Base-by-base conservation (phyloP, 2,888 invertebrate species). In the Microplitis manilae region DNA sequence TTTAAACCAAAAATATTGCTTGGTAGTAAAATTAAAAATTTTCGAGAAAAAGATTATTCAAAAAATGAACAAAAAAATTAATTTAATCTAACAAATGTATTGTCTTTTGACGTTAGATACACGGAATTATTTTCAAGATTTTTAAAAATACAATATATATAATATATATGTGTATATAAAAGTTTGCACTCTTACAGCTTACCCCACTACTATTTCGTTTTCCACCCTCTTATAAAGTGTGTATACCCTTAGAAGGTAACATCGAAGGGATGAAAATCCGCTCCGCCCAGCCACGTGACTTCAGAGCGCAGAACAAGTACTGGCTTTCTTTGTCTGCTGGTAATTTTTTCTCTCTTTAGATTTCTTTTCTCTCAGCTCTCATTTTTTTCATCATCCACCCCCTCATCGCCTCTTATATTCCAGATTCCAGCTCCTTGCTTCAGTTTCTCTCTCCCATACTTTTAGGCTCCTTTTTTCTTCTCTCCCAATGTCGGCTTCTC, bases 261-360 rank as follows among this genome's bases (percentile, higher is more conserved):
- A 39, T 38, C 74, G 76, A 82, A 83, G 83, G 86, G 83, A 81
- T 83, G 84, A 83, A 50, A 82, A 82, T 79, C 82, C 79, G 86
- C 86, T 85, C 86, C 87, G 85, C 86, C 86, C 87, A 86, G 82
- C 84, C 86, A 86, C 87, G 86, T 87, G 86, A 87, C 85, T 82
- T 50, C 13, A 13, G 50, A 50, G 50, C 50, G 9, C 50, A 50
- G 50, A 50, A 50, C 50, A 50, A 50, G 50, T 50, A 50, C 50
- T 13, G 13, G 50, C 9, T 50, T 13, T 50, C 50, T 50, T 50
- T 50, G 50, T 50, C 50, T 50, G 50, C 50, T 5, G 61, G 64
- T 15, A 70, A 71, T 78, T 77, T 79, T 67, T 73, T 80, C 81
- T 77, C 64, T 77, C 73, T 79, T 74, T 79, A 6, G 70, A 60